Base-by-base conservation (phyloP, 2,888 invertebrate species). In the Odontomyia ornata region DNA sequence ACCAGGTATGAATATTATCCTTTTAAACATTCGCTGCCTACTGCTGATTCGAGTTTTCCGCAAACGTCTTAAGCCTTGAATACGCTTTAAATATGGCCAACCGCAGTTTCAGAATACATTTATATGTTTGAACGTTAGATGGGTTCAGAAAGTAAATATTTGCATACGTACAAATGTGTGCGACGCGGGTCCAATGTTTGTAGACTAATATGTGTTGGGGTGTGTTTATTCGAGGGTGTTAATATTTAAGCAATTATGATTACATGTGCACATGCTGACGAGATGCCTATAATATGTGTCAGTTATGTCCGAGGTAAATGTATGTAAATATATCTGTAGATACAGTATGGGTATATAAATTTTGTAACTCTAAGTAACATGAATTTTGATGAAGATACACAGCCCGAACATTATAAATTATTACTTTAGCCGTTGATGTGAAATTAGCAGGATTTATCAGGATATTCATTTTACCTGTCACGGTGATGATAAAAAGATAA, bases 211-310 rank as follows among this genome's bases (percentile, higher is more conserved):
- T 36, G 36, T 9, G 36, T 9, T 36, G 36, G 9, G 36, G 36
- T 36, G 36, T 36, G 36, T 36, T 5, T 9, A 25, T 62, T 23
- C 15, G 25, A 62, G 62, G 62, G 28, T 62, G 62, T 62, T 62
- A 62, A 62, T 62, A 62, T 62, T 62, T 62, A 62, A 62, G 28
- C 28, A 62, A 62, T 62, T 62, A 62, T 62, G 27, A 27, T 62
- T 62, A 62, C 27, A 27, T 62, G 62, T 62, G 62, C 23, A 62
- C 62, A 62, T 62, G 62, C 27, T 27, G 62, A 52, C 5, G n/a
- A 3, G 27, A 27, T 62, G 27, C 28, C 27, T 11, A 21, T 21
- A 13, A 36, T 5, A 36, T 36, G 36, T 36, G 36, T 36, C 36
- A 36, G 36, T 36, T 36, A 36, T 36, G 36, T 21, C 25, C 15